Conservation (phyloP, 2,888 invertebrate genomes). For the Macaria notata region DNA sequence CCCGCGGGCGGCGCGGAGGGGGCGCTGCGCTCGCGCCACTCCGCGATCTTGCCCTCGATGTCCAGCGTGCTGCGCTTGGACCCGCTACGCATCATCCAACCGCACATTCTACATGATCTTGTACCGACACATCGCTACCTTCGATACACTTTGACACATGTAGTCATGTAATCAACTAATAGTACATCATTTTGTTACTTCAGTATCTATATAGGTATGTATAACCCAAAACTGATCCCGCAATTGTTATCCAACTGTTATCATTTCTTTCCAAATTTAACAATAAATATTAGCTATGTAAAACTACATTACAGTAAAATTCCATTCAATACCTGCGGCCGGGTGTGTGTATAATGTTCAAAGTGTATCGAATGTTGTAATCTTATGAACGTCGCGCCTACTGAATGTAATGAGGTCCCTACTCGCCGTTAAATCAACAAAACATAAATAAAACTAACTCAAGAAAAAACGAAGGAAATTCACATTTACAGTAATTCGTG, state of each 20-base stretch:
- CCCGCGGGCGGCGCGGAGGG: conserved; percentile 38
- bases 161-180: too few relatives aligned
- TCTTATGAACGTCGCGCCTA: conserved; percentile 9
- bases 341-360: neutral
- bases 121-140: too few relatives aligned
- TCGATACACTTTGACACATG: too few relatives aligned
- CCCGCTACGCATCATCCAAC: conserved; percentile 48
- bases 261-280: too few relatives aligned
- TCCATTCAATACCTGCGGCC: too few relatives aligned
- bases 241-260: too few relatives aligned
- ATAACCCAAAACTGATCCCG: too few relatives aligned
- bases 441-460: conserved; percentile 23
- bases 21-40: conserved; percentile 65
- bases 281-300: too few relatives aligned
- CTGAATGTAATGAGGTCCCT: conserved; percentile 30
- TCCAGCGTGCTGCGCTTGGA: conserved; percentile 78
- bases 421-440: conserved; percentile 33
- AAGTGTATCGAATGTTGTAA: neutral
- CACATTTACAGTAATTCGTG: neutral
- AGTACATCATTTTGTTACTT: too few relatives aligned
- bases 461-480: conserved; percentile 22
- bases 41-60: conserved; percentile 78
- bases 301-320: too few relatives aligned
- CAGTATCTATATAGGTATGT: too few relatives aligned
- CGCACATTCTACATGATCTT: too few relatives aligned